Evolutionary conservation across 2,113 vertebrate species (phyloP), one percentile per base, ranked within the genome.

Genomic region (Cromileptes altivelis): DNA sequence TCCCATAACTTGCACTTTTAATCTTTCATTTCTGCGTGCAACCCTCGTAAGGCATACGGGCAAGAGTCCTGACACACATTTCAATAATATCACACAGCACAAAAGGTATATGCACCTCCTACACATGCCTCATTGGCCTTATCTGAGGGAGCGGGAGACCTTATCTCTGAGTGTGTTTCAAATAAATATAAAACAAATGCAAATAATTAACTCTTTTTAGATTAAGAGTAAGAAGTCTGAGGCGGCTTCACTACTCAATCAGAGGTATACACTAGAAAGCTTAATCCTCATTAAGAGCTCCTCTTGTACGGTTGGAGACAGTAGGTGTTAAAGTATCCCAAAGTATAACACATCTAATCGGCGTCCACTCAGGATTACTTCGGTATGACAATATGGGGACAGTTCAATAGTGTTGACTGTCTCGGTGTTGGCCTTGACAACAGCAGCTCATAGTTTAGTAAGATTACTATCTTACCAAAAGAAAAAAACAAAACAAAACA

Each of bases 11-110:
- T 75, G 57, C 76, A 71, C 53, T 71, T 57, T 42, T 25, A 14
- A 4, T 19, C 2, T 45, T 30, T 47, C 4, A 18, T 45, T 3
- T 37, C 27, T 13, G 58, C 80, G 83, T 65, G 68, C 58, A 83
- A 91, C 82, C 72, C 37, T 80, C 70, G 80, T 91, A 91, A 92
- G 90, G 88, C 91, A 89, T 90, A 62, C 62, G 56, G 82, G 74
- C 73, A 73, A 83, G 57, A 87, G 76, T 82, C 73, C 78, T 88
- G 72, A 69, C 60, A 80, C 72, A 58, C 45, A 68, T 74, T 80
- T 85, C 23, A n/a, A 33, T 62, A 67, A 85, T 60, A 37, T 70
- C 49, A 81, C 68, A 78, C 63, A 62, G 75, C 85, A 70, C 69
- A 37, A 69, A 78, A 70, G 58, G 82, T 60, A 81, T 81, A 79